Evolutionary conservation across 2,888 invertebrate genomes (phyloP), one percentile per base, ranked within the genome.

Genomic region (Metalampra italica): DNA sequence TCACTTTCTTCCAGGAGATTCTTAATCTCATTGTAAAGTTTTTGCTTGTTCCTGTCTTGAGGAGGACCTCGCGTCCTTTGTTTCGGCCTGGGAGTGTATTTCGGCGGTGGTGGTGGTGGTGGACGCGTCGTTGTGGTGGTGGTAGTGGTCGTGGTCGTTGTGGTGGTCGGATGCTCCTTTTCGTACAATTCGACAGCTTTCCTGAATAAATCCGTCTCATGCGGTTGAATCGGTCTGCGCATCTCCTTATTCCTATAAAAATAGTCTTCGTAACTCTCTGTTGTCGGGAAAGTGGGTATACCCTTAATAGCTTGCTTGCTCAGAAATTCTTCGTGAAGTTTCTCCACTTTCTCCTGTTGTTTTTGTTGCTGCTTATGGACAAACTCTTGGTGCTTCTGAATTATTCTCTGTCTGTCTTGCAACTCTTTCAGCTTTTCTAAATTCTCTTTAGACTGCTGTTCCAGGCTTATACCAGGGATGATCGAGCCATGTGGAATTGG

Each of bases 301-400:
- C 90, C 85, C 60, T 91, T 92, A 29, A 92, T 92, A 5, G 94
- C 92, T 69, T 96, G 95, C 56, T 92, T 92, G 56, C 91, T 91
- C 0, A 94, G 62, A 64, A 94, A 94, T 50, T 93, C 93, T 57
- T 93, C 92, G 57, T 95, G 95, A 29, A 94, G 87, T 60, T 92
- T 91, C 55, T 94, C 91, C 0, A 94, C 92, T 67, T 95, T 95
- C 64, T 94, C 93, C 64, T 95, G 92, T 40, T 94, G 93, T 60
- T 94, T 94, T 59, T 95, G 92, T 60, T 95, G 95, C 64, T 95
- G 95, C 65, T 94, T 94, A 62, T 95, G 94, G 4, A 94, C 91
- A 59, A 95, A 93, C 57, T 95, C 92, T 62, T 95, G 94, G 57
- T 94, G 94, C 64, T 94, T 94, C 59, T 94, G 93, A 52, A 94